Base-by-base conservation (phyloP, 2,888 invertebrate species). In the Trileptium ribeirensis region DNA sequence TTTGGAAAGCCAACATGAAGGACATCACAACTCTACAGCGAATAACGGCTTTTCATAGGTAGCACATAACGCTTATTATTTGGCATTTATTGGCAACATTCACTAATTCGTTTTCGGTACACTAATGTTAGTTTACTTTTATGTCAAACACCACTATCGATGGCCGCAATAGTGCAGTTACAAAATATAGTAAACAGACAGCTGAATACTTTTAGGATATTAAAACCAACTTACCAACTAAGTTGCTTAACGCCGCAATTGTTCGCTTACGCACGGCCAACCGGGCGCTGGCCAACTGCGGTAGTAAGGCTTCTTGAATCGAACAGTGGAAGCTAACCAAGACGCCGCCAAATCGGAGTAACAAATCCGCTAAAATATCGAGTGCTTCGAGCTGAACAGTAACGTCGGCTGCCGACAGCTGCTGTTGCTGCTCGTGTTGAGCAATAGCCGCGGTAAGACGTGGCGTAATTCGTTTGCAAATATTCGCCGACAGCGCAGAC, bases 181-280 rank as follows among this genome's bases (percentile, higher is more conserved):
- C 51, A n/a, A n/a, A n/a, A n/a, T n/a, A n/a, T n/a, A n/a, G n/a
- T n/a, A n/a, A n/a, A n/a, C n/a, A n/a, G n/a, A n/a, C n/a, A n/a
- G n/a, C n/a, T n/a, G n/a, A n/a, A n/a, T n/a, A n/a, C n/a, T n/a
- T n/a, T n/a, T n/a, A n/a, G n/a, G n/a, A n/a, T n/a, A n/a, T n/a
- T n/a, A n/a, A n/a, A n/a, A n/a, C n/a, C n/a, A 51, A 51, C 51
- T 8, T 51, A 51, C 51, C 84, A 0, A 85, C 84, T 67, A 88
- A 84, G 74, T 84, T 82, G 29, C 86, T 85, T 79, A 91, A 88
- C 2, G 91, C 91, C 37, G 88, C 88, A 81, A 91, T 91, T 29
- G 91, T 91, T 85, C 97, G 93, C 90, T 99, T 99, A 83, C 98
- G 93, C 33, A 99, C 97, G 74, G 98, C 97, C 81, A 95, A 93